Conservation (phyloP, 2,113 vertebrate species). For the Chloropsis cyanopogon region DNA sequence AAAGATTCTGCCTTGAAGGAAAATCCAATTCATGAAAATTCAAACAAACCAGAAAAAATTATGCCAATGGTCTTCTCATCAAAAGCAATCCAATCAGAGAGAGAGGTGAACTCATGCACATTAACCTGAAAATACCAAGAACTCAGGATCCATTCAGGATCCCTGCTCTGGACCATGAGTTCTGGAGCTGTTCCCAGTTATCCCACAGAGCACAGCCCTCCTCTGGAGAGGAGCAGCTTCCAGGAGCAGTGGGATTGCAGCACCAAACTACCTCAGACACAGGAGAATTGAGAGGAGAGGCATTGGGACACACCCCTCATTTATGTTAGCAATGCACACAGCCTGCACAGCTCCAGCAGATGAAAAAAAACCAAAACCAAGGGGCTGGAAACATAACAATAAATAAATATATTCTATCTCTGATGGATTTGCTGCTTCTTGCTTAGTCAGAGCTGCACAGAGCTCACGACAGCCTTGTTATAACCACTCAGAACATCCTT, state of each 20-base stretch:
- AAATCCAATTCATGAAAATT: neutral
- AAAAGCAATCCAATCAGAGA: neutral
- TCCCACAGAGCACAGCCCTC: neutral
- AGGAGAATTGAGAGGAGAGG: neutral
- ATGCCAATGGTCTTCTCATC: neutral
- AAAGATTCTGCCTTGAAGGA: neutral
- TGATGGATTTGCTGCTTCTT: neutral
- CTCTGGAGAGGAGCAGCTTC: neutral
- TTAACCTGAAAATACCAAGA: neutral
- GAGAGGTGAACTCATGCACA: neutral
- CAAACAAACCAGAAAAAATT: neutral
- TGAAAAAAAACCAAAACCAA: neutral
- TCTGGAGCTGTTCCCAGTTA: accelerated
- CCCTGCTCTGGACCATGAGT: accelerated
- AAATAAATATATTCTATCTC: neutral
- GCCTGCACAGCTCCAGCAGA: neutral
- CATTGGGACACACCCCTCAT: neutral
- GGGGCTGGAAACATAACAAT: neutral
- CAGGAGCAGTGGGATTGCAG: neutral
- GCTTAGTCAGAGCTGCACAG: neutral
- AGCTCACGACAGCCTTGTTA: neutral
- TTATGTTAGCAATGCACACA: neutral
- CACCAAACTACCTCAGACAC: neutral
- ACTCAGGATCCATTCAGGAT: neutral
- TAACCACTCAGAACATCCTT: neutral